Conservation (phyloP, 2,113 vertebrate genomes). For the Scortum barcoo region DNA sequence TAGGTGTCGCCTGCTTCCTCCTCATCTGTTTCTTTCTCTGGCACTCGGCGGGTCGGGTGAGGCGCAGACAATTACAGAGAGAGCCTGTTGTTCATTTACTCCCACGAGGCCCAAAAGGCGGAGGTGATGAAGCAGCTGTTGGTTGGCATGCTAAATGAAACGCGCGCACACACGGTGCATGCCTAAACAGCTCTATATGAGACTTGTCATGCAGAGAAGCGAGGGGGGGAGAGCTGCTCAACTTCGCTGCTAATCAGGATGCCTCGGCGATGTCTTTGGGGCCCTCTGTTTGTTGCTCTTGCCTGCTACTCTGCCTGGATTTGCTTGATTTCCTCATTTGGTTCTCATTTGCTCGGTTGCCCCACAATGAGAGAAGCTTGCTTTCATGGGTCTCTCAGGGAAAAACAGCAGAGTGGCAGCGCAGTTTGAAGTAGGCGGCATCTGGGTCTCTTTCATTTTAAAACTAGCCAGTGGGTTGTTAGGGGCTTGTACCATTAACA, state of each 20-base stretch:
- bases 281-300: constrained; percentile 65
- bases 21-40: constrained; percentile 62
- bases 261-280: constrained; percentile 61
- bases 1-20: constrained; percentile 54
- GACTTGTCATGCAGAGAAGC: constrained; percentile 74
- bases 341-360: constrained; percentile 69
- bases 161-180: constrained; percentile 49
- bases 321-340: constrained; percentile 71
- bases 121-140: constrained; percentile 82
- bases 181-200: constrained; percentile 75
- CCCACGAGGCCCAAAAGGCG: constrained; percentile 76
- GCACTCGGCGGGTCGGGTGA: constrained; percentile 58
- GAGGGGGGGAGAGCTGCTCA: constrained; percentile 68
- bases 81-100: constrained; percentile 81
- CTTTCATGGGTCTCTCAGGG: constrained; percentile 48
- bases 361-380: constrained; percentile 47
- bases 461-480: constrained; percentile 56
- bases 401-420: constrained; percentile 35
- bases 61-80: constrained; percentile 75
- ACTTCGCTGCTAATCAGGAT: constrained; percentile 74
- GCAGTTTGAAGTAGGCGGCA: constrained; percentile 49
- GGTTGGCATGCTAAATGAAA: constrained; percentile 79
- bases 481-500: constrained; percentile 39
- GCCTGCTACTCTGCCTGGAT: constrained; percentile 53
- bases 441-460: constrained; percentile 57